These are phyloP conservation scores for Salvator merianae DNA, from an alignment of 2,113 vertebrate genomes.

Conservation along the genomic window DNA sequence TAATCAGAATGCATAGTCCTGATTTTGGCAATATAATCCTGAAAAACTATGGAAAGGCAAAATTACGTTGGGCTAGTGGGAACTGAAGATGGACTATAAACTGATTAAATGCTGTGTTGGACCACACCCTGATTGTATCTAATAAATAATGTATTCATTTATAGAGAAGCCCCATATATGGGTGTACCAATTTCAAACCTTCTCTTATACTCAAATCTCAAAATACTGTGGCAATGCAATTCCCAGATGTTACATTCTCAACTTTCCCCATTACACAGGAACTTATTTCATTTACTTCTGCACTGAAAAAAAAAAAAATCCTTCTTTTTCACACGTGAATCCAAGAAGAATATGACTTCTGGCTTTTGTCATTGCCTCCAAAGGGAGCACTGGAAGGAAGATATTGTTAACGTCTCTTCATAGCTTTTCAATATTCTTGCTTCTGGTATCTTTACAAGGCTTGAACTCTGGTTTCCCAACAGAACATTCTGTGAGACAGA, in stretches of 20 bases:
- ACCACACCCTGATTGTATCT: no score
- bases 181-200: not conserved
- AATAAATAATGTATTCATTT: not conserved
- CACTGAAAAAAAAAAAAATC: not conserved
- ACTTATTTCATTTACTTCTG: not conserved
- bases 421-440: not conserved
- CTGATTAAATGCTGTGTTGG: no score
- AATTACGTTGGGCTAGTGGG: no score
- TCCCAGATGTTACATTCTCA: not conserved
- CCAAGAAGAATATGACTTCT: not conserved
- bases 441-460: not conserved
- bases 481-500: no score
- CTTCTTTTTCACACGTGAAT: not conserved
- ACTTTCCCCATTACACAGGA: not conserved
- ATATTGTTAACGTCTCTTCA: not conserved
- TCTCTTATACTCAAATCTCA: not conserved
- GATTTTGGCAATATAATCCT: no score
- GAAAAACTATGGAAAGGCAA: no score
- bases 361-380: not conserved
- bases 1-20: no score
- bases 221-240: not conserved
- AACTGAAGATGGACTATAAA: no score
- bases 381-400: not conserved
- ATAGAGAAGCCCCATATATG: not conserved
- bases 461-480: not conserved